A percentile compares a stretch with the other conserved stretches of the same genome.
phyloP scores from a whole-genome alignment of 2,888 invertebrate genomes.

The Cheilosia grossa region DNA sequence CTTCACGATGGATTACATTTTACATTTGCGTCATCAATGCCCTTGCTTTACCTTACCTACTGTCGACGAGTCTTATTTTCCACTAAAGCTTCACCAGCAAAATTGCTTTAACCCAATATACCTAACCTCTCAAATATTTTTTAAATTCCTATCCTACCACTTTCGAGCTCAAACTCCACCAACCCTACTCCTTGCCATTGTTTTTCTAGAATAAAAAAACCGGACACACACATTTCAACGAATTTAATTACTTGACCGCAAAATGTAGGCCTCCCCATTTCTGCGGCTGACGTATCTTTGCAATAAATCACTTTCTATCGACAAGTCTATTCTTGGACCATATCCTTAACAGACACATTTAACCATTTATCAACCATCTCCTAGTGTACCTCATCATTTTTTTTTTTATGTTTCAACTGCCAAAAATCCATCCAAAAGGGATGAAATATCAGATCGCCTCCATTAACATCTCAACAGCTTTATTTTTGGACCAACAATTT shows the following conservation, averaged over 20 bases:
- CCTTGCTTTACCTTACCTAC: neutral
- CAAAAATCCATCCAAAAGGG: neutral
- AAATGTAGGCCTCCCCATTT: neutral
- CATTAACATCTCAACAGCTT: slow-evolving; percentile 28
- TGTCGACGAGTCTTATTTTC: neutral
- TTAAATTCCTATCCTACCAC: neutral
- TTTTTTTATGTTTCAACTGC: neutral
- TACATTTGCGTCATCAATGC: too few relatives aligned
- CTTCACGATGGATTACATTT: too few relatives aligned
- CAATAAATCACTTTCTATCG: slow-evolving; percentile 40
- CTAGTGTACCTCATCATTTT: slow-evolving; percentile 2
- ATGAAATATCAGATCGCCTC: slow-evolving; percentile 22
- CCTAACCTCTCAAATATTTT: neutral
- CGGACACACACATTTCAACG: too few relatives aligned
- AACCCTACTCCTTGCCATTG: neutral
- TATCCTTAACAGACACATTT: slow-evolving; percentile 28
- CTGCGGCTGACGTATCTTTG: neutral
- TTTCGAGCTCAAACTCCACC: neutral
- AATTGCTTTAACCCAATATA: neutral
- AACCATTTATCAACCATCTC: slow-evolving; percentile 23
- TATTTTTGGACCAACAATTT: slow-evolving; percentile 6
- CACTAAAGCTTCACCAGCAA: neutral
- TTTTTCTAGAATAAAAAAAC: too few relatives aligned
- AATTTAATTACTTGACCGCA: neutral
- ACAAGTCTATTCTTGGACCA: slow-evolving; percentile 33